phyloP scores from a whole-genome alignment of 2,797 vertebrate genomes.

The Serranus cabrilla region DNA sequence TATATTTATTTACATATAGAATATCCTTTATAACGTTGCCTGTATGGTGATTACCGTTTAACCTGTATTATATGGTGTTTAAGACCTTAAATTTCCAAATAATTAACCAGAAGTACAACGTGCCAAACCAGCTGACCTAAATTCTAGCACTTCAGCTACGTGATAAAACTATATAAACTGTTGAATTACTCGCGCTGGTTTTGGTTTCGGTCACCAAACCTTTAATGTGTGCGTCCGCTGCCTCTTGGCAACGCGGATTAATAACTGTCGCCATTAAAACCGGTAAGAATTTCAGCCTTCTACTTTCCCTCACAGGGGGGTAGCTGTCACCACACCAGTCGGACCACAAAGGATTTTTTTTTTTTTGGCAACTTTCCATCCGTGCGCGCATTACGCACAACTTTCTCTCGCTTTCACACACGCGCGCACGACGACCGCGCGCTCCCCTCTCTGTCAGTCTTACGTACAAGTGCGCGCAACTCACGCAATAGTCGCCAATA shows the following conservation, averaged over 20 bases:
- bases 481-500: slow-evolving; percentile 70
- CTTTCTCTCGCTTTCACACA: slow-evolving; percentile 15
- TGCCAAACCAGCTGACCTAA: slow-evolving; percentile 28
- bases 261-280: slow-evolving; percentile 62
- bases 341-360: slow-evolving; percentile 37
- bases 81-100: not conserved
- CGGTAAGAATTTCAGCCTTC: slow-evolving; percentile 51
- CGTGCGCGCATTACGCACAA: slow-evolving; percentile 52
- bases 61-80: not conserved
- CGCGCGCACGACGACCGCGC: not conserved
- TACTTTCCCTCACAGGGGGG: slow-evolving; percentile 56
- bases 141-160: slow-evolving; percentile 44
- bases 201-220: slow-evolving; percentile 31
- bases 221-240: slow-evolving; percentile 32
- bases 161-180: slow-evolving; percentile 43
- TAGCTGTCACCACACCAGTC: slow-evolving; percentile 69
- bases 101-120: slow-evolving; percentile 18
- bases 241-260: slow-evolving; percentile 59
- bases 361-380: slow-evolving; percentile 61
- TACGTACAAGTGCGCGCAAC: slow-evolving; percentile 40
- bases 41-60: not conserved
- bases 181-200: slow-evolving; percentile 12
- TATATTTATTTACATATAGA: not conserved
- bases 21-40: not conserved
- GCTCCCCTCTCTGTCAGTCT: not conserved